phyloP scores from a whole-genome alignment of 2,888 invertebrate genomes.

The Lasiommata megera region DNA sequence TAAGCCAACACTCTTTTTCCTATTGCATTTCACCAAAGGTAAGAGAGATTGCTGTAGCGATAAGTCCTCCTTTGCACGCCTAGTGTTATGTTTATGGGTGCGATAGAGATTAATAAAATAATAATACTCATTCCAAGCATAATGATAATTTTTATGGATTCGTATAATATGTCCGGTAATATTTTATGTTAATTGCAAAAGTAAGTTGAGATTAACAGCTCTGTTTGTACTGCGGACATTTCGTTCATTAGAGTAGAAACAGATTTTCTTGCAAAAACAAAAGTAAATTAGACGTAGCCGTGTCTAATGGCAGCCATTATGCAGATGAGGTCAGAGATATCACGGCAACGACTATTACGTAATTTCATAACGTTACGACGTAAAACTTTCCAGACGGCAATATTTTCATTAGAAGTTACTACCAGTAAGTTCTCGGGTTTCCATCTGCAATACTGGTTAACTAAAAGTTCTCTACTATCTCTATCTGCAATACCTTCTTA shows the following conservation, averaged over 20 bases:
- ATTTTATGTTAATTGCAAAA: background rate
- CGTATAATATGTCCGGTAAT: background rate
- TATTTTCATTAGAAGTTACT: conserved; percentile 6
- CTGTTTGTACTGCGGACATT: conserved; percentile 5
- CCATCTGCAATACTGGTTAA: too few species aligned
- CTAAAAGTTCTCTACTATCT: too few species aligned
- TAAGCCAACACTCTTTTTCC: too few species aligned
- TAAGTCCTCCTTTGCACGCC: too few species aligned
- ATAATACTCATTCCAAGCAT: too few species aligned
- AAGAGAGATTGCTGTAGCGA: too few species aligned
- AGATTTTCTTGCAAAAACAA: conserved; percentile 20
- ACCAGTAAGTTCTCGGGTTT: background rate
- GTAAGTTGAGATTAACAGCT: background rate
- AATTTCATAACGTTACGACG: conserved; percentile 10
- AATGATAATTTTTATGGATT: too few species aligned
- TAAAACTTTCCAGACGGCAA: conserved; percentile 8
- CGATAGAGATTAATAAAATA: too few species aligned
- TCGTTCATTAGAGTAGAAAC: conserved; percentile 10
- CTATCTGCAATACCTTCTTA: too few species aligned
- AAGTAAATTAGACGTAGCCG: conserved; percentile 15
- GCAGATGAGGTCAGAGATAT: conserved; percentile 20
- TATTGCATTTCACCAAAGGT: too few species aligned
- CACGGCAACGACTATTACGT: conserved; percentile 15
- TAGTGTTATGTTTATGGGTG: too few species aligned
- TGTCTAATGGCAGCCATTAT: conserved; percentile 20